Evolutionary conservation across 2,797 vertebrate species (phyloP), one percentile per base, ranked within the genome.

Genomic region (Gadopsis marmoratus): DNA sequence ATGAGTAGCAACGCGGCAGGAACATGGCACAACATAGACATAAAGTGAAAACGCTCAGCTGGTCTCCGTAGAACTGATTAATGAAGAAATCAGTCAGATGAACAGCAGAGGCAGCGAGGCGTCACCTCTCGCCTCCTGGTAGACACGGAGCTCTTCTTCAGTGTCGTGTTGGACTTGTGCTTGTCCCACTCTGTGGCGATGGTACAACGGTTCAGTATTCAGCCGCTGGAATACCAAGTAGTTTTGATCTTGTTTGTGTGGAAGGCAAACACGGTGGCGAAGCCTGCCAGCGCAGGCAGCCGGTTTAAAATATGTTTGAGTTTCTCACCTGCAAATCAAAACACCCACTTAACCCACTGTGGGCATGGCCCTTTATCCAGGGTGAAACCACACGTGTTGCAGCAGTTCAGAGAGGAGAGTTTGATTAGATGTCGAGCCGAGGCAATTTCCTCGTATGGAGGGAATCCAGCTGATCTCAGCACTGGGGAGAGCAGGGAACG

Each of bases 381-480:
- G 19, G 31, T 53, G 39, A 84, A 69, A 33, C 16, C 60, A 3
- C 61, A 45, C 75, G 69, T 54, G 72, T 82, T 60, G 61, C 68
- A n/a, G 45, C 4, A 14, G 14, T 53, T 71, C 82, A 83, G 80
- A 84, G 81, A 79, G 84, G n/a, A n/a, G n/a, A n/a, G n/a, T 84
- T 71, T 76, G 26, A 83, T 85, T 83, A 61, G 55, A 53, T 50
- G 53, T 29, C 2, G 13, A 74, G 65, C 65, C 23, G 50, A 82
- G 62, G 79, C 47, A 74, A 45, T 79, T 78, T 84, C 62, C 53
- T 59, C 72, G 53, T 41, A 41, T 69, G 65, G 79, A 82, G 67
- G 63, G 50, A 81, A 81, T 71, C 80, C 71, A 48, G 69, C 79
- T 84, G 77, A 83, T 87, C 85, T 71, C 54, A 41, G 71, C 19